Percentiles rank a stretch among this genome's conserved stretches.
Conservation (phyloP, 2,113 vertebrate genomes). For the Corythaeola cristata region DNA sequence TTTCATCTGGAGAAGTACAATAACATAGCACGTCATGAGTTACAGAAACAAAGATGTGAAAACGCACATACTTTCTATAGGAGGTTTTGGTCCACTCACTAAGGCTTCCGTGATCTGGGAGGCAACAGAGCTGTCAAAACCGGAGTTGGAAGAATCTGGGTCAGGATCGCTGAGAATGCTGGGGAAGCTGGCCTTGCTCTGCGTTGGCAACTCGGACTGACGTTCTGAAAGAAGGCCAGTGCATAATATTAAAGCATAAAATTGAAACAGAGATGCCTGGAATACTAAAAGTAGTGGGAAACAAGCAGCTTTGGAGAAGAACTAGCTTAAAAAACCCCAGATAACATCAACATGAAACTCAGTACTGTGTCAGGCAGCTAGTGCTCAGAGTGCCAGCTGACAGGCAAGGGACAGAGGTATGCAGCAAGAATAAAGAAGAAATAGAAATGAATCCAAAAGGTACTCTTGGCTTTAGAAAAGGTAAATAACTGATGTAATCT, state of each 20-base stretch:
- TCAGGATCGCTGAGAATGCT: constrained; percentile 97
- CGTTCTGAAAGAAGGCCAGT: constrained; percentile 81
- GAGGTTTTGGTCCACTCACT: constrained; percentile 94
- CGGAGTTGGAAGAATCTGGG: constrained; percentile 96
- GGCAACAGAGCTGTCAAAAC: constrained; percentile 96
- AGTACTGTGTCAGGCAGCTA: background rate
- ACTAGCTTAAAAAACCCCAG: background rate
- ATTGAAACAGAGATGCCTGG: constrained; percentile 1
- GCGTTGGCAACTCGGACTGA: constrained; percentile 95
- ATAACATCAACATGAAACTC: background rate
- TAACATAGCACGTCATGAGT: background rate
- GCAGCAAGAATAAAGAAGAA: background rate
- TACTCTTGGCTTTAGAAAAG: background rate
- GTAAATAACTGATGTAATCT: background rate
- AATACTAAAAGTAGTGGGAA: background rate
- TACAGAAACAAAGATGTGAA: background rate
- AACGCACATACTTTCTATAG: constrained; percentile 90
- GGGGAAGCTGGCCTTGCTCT: constrained; percentile 97
- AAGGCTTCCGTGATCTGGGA: constrained; percentile 97
- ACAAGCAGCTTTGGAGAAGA: constrained; percentile 1
- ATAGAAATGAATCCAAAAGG: background rate
- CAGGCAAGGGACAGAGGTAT: background rate
- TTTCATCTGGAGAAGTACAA: background rate
- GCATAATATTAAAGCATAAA: constrained; percentile 30
- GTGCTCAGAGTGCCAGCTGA: background rate